Conservation (phyloP, 2,113 vertebrate species). For the Saccopteryx bilineata region DNA sequence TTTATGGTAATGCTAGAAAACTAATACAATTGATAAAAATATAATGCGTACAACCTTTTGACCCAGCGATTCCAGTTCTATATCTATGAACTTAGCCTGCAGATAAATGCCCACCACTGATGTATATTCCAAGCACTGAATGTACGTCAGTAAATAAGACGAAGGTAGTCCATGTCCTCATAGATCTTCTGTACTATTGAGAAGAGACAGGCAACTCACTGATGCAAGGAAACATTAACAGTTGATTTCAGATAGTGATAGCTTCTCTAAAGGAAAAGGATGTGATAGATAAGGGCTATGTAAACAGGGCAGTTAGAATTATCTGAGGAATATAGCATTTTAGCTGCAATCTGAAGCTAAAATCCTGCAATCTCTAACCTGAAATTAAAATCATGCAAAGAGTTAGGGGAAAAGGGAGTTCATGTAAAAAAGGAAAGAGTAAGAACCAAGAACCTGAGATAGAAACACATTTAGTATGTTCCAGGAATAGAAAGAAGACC, state of each 20-base stretch:
- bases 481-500: neutral
- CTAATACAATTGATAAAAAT: slow-evolving; percentile 17
- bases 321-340: slow-evolving; percentile 51
- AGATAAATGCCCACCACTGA: neutral
- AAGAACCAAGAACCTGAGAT: neutral
- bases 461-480: neutral
- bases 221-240: slow-evolving; percentile 31
- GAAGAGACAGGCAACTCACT: neutral
- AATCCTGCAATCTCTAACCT: neutral
- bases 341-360: slow-evolving; percentile 45
- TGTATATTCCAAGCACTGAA: neutral
- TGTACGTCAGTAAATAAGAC: neutral
- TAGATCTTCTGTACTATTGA: neutral
- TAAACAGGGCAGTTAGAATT: slow-evolving; percentile 13
- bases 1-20: neutral
- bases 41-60: neutral
- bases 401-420: neutral
- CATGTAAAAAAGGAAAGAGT: neutral
- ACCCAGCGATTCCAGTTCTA: neutral
- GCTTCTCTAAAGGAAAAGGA: neutral
- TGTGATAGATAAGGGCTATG: neutral
- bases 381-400: slow-evolving; percentile 56
- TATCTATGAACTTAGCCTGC: neutral
- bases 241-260: slow-evolving; percentile 31
- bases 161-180: neutral